phyloP scores from a whole-genome alignment of 2,888 invertebrate species.

The Agrochola litura region DNA sequence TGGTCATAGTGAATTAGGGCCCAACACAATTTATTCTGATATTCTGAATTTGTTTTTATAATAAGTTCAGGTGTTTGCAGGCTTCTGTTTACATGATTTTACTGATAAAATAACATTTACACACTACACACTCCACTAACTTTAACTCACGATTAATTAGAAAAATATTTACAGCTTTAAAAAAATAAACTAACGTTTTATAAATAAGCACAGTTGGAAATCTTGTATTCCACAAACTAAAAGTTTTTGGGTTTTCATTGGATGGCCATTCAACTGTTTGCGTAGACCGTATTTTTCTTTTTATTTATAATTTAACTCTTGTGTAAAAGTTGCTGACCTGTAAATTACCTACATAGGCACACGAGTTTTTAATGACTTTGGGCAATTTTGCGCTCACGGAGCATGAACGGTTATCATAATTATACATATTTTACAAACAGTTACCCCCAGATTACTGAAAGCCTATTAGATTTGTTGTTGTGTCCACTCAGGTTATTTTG shows the following conservation, averaged over 20 bases:
- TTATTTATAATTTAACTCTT: slow-evolving; percentile 1
- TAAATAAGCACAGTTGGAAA: slow-evolving; percentile 2
- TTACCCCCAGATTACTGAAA: not conserved
- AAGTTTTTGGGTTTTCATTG: not conserved
- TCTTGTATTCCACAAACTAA: not conserved
- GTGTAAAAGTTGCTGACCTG: slow-evolving; percentile 43
- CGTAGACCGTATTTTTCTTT: not conserved
- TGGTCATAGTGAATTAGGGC: too few species aligned
- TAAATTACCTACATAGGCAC: slow-evolving; percentile 11
- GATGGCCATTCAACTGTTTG: not conserved
- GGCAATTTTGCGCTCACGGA: slow-evolving; percentile 26
- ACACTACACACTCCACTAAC: not conserved
- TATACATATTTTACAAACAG: slow-evolving; percentile 19
- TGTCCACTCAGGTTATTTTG: not conserved
- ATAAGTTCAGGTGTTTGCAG: slow-evolving; percentile 9
- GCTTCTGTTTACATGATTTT: slow-evolving; percentile 8
- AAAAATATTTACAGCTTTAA: not conserved
- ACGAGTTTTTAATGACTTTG: slow-evolving; percentile 29
- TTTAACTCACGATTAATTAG: not conserved
- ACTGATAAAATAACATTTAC: slow-evolving; percentile 2
- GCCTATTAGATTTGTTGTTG: not conserved
- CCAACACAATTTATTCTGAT: not conserved
- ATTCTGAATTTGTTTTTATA: not conserved
- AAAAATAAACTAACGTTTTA: not conserved
- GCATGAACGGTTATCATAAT: slow-evolving; percentile 30